Conservation (phyloP, 2,888 invertebrate species). For the Aphrophora alni region DNA sequence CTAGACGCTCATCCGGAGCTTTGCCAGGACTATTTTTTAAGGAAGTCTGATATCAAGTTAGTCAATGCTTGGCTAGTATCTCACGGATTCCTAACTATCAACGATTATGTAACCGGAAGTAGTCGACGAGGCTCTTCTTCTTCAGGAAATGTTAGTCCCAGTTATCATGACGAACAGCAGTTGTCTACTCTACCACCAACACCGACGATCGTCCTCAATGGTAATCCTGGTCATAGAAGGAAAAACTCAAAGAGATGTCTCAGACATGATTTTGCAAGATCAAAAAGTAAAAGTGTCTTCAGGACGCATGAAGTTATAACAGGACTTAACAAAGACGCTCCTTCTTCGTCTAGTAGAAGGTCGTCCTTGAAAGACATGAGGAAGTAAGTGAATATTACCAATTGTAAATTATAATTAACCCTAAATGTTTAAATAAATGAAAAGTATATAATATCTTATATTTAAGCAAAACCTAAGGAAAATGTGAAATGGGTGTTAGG, state of each 20-base stretch:
- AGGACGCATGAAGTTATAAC: slow-evolving; percentile 56
- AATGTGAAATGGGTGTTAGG: too few species aligned
- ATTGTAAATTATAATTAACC: too few species aligned
- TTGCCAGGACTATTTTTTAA: slow-evolving; percentile 59
- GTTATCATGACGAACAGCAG: slow-evolving; percentile 27
- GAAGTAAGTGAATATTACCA: slow-evolving; percentile 55
- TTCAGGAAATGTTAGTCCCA: slow-evolving; percentile 44
- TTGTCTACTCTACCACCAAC: slow-evolving; percentile 15
- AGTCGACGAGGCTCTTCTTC: slow-evolving; percentile 41
- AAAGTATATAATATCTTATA: too few species aligned
- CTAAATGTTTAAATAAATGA: too few species aligned
- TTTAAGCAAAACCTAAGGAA: too few species aligned
- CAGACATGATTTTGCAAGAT: slow-evolving; percentile 60
- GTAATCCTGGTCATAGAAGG: slow-evolving; percentile 48
- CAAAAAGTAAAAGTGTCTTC: slow-evolving; percentile 60
- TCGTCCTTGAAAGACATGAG: slow-evolving; percentile 61
- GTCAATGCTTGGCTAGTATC: slow-evolving; percentile 60
- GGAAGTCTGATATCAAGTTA: slow-evolving; percentile 58
- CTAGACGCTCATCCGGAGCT: slow-evolving; percentile 59
- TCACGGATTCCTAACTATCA: slow-evolving; percentile 58
- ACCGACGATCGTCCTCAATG: slow-evolving; percentile 25
- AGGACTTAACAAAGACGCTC: slow-evolving; percentile 44
- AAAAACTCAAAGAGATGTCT: slow-evolving; percentile 60
- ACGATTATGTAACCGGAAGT: slow-evolving; percentile 53
- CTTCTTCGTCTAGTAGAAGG: slow-evolving; percentile 55